These are phyloP conservation scores for Stigmatopora nigra DNA, from an alignment of 2,113 vertebrate species.

Conservation along the genomic window DNA sequence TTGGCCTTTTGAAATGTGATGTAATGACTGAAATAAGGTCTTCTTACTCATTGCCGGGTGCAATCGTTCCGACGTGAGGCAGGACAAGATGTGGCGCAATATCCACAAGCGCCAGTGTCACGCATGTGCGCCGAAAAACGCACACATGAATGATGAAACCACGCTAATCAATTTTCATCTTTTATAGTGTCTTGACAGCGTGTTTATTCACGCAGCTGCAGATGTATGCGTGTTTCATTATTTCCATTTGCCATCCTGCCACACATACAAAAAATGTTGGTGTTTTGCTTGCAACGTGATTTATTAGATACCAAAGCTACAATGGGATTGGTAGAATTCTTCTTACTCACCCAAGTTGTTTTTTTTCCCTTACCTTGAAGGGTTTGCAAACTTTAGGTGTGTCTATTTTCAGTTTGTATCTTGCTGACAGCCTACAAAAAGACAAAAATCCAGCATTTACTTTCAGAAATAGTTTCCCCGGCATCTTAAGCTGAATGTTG, in stretches of 20 bases:
- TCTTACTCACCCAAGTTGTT: slow-evolving; percentile 12
- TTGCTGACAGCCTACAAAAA: slow-evolving; percentile 42
- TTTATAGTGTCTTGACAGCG: slow-evolving; percentile 38
- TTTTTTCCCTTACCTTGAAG: slow-evolving; percentile 67
- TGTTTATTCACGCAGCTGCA: slow-evolving; percentile 35
- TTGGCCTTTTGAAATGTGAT: slow-evolving; percentile 26
- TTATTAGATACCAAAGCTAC: slow-evolving; percentile 27
- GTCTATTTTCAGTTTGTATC: slow-evolving; percentile 67
- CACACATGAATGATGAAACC: slow-evolving; percentile 11
- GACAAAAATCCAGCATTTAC: slow-evolving; percentile 49
- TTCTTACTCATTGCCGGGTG: slow-evolving; percentile 29
- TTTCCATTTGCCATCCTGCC: slow-evolving; percentile 12
- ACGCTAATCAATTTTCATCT: slow-evolving; percentile 39
- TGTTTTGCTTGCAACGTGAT: slow-evolving; percentile 29
- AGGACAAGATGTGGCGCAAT: slow-evolving; percentile 27
- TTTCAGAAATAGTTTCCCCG: slow-evolving; percentile 51
- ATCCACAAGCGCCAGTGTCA: slow-evolving; percentile 14
- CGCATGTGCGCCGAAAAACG: slow-evolving; percentile 21
- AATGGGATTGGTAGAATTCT: slow-evolving; percentile 43
- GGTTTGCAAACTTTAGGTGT: slow-evolving; percentile 51
- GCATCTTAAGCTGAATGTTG: slow-evolving; percentile 28
- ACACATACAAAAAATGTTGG: slow-evolving; percentile 20
- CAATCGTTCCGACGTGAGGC: slow-evolving; percentile 51
- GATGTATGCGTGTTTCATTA: slow-evolving; percentile 30
- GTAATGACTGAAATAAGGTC: slow-evolving; percentile 24